Percentiles rank a stretch among this genome's conserved stretches.
Evolutionary conservation across 2,113 vertebrate genomes (phyloP).

Genomic region (Grus americana): DNA sequence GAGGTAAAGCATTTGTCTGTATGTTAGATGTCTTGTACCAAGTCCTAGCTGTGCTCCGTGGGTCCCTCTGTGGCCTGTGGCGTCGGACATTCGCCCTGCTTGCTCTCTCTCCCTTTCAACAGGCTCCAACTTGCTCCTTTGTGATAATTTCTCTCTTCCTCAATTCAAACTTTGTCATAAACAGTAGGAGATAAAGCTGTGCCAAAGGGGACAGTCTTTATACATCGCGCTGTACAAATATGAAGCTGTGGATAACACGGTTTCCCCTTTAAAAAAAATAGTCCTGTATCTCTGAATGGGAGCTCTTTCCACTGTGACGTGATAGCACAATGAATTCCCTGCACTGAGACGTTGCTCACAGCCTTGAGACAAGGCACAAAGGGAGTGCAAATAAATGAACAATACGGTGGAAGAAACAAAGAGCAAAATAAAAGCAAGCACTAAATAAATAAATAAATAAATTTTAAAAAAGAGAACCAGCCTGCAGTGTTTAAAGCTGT

Average conservation of each 20-base stretch:
- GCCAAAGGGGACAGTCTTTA: neutral
- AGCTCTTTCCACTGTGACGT: slow-evolving; percentile 7
- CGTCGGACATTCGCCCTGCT: neutral
- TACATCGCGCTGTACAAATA: neutral
- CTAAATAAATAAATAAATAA: neutral
- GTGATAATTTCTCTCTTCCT: neutral
- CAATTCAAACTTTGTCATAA: neutral
- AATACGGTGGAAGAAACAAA: slow-evolving; percentile 42
- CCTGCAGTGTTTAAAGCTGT: neutral
- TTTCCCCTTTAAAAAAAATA: slow-evolving; percentile 31
- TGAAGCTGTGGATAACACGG: neutral
- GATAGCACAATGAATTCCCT: neutral
- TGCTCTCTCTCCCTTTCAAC: neutral
- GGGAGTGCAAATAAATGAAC: slow-evolving; percentile 50
- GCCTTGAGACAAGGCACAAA: slow-evolving; percentile 47
- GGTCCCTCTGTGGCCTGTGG: neutral
- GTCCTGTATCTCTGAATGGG: neutral
- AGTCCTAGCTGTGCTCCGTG: accelerated
- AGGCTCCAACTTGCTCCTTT: neutral
- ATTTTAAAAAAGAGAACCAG: neutral
- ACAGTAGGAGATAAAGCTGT: neutral
- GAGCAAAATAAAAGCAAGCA: neutral
- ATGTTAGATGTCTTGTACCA: neutral
- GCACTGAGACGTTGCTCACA: neutral
- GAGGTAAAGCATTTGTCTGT: neutral